phyloP scores from a whole-genome alignment of 2,113 vertebrate genomes.

The Corynorhinus townsendii region DNA sequence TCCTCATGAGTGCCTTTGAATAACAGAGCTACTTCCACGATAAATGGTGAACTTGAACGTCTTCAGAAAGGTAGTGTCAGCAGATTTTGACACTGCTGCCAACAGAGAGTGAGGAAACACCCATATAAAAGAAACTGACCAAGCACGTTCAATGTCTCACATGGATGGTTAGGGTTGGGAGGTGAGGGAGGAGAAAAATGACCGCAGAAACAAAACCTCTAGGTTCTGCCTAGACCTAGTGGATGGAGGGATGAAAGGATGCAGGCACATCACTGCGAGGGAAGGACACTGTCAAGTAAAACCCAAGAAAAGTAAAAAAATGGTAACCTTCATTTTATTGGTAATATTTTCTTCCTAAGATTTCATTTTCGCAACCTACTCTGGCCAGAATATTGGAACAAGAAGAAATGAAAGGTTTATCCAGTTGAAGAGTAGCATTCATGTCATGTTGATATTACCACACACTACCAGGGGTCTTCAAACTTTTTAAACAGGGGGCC shows the following conservation, averaged over 20 bases:
- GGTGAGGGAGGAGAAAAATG: background rate
- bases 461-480: too few relatives aligned
- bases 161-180: background rate
- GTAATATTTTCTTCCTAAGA: background rate
- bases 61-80: background rate
- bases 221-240: background rate
- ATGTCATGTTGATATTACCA: background rate
- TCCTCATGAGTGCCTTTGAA: rapidly evolving
- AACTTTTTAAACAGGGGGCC: too few relatives aligned
- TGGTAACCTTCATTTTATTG: background rate
- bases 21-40: background rate
- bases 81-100: background rate
- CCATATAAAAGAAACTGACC: background rate
- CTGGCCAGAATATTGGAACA: background rate
- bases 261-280: background rate
- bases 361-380: background rate
- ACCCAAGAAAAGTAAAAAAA: background rate
- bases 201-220: background rate
- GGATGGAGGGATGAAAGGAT: background rate
- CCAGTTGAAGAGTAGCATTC: background rate
- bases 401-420: background rate
- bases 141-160: background rate
- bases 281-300: background rate
- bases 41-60: background rate
- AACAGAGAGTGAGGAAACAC: background rate